phyloP scores from a whole-genome alignment of 2,797 vertebrate species.

The Astyanax mexicanus region DNA sequence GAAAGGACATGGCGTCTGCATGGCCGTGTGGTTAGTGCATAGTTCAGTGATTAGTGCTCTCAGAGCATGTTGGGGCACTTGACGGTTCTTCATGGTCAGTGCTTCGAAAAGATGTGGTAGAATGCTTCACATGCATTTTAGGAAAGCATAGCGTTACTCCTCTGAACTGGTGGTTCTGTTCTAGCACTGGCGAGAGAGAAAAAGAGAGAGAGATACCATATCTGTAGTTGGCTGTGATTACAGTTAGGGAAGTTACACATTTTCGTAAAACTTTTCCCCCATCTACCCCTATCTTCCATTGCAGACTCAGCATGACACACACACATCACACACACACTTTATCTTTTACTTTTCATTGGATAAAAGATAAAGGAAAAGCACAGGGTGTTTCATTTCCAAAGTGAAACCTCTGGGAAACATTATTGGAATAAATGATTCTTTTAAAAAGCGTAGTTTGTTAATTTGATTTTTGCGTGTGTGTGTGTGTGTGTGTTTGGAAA shows the following conservation, averaged over 20 bases:
- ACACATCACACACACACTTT: neutral
- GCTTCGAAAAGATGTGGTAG: conserved; percentile 12
- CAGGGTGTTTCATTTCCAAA: neutral
- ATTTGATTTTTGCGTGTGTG: neutral
- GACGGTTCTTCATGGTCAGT: neutral
- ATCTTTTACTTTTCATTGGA: neutral
- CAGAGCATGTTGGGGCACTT: neutral
- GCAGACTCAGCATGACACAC: neutral
- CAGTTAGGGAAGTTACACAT: neutral
- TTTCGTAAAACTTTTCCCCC: neutral
- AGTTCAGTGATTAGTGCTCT: conserved; percentile 17
- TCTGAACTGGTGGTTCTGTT: neutral
- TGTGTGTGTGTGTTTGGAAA: neutral
- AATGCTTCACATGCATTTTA: neutral
- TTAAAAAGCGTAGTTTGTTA: conserved; percentile 1
- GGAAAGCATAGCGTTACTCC: neutral
- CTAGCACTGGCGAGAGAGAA: neutral
- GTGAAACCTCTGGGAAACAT: neutral
- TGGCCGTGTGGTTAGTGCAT: conserved; percentile 4
- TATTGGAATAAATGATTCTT: neutral
- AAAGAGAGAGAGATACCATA: neutral
- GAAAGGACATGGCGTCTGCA: neutral
- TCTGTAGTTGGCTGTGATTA: neutral
- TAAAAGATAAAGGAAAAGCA: neutral
- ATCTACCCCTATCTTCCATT: neutral